Conservation (phyloP, 2,797 vertebrate species). For the Margarornis squamiger region DNA sequence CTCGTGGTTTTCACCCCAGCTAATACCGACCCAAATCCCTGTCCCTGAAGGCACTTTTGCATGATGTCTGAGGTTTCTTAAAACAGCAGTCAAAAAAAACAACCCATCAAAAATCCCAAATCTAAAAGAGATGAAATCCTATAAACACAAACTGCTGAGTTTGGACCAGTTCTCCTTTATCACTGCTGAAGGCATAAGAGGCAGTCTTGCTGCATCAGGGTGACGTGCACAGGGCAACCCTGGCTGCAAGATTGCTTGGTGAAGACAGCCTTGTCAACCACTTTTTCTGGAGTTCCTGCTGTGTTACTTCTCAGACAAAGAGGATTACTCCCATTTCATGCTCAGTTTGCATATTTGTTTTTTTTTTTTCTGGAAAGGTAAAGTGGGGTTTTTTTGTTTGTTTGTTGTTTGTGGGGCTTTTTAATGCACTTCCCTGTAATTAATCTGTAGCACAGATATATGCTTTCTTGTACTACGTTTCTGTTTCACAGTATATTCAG, state of each 20-base stretch:
- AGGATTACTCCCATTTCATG: not conserved
- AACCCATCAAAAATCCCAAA: not conserved
- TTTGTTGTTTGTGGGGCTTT: not conserved
- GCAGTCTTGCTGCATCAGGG: rapidly evolving
- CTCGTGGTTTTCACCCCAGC: not conserved
- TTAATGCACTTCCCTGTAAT: not conserved
- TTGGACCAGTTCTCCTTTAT: not conserved
- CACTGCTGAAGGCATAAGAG: not conserved
- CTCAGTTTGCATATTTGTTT: not conserved
- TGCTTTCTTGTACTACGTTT: not conserved
- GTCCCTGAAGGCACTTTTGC: not conserved
- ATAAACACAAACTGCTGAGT: not conserved
- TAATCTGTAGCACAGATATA: constrained; percentile 17
- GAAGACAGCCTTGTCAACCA: not conserved
- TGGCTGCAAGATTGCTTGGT: rapidly evolving
- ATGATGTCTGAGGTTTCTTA: not conserved
- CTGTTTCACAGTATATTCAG: constrained; percentile 24
- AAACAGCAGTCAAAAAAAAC: not conserved
- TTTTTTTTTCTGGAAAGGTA: not conserved
- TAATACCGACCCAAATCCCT: not conserved
- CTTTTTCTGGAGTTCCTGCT: not conserved
- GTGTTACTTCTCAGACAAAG: not conserved
- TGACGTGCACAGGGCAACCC: rapidly evolving
- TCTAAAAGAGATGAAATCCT: not conserved
- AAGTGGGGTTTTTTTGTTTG: not conserved